Evolutionary conservation across 2,113 vertebrate genomes (phyloP).

Genomic region (Natator depressus): DNA sequence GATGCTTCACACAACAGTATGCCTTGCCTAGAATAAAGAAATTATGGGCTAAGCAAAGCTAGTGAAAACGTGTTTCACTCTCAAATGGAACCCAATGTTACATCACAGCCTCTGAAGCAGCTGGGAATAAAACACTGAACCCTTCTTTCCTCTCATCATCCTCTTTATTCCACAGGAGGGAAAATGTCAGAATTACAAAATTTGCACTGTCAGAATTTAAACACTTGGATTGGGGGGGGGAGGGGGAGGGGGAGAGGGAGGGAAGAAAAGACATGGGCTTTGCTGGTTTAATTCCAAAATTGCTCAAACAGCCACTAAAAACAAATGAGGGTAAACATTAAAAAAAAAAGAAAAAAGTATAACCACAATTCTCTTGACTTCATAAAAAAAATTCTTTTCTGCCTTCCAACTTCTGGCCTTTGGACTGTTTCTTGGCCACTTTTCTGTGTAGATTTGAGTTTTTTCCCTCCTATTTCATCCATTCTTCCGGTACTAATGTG

Average conservation of each 20-base stretch:
- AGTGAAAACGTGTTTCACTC: constrained; percentile 14
- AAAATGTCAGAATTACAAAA: constrained; percentile 30
- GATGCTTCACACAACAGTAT: constrained; percentile 7
- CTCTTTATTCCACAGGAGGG: constrained; percentile 58
- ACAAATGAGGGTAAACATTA: constrained; percentile 36
- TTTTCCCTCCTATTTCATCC: constrained; percentile 55
- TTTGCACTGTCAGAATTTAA: constrained; percentile 43
- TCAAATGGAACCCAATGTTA: not conserved
- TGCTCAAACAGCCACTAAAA: constrained; percentile 46
- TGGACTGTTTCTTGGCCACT: constrained; percentile 54
- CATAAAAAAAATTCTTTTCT: constrained; percentile 39
- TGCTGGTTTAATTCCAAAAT: constrained; percentile 55
- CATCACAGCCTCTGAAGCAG: not conserved
- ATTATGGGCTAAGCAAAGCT: constrained; percentile 2
- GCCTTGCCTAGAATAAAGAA: not conserved
- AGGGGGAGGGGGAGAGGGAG: not conserved
- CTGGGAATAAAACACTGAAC: constrained; percentile 4
- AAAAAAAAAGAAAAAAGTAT: constrained; percentile 17
- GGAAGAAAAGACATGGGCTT: constrained; percentile 3
- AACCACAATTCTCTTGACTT: constrained; percentile 58
- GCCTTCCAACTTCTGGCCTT: constrained; percentile 53
- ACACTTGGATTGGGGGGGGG: not conserved
- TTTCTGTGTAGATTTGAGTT: constrained; percentile 53
- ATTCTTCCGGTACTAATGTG: constrained; percentile 73
- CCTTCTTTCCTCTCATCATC: constrained; percentile 28